A percentile compares a stretch with the other conserved stretches of the same genome.
These are phyloP conservation scores for Gisinianus flammeolus DNA, from an alignment of 2,888 invertebrate genomes.

Conservation along the genomic window DNA sequence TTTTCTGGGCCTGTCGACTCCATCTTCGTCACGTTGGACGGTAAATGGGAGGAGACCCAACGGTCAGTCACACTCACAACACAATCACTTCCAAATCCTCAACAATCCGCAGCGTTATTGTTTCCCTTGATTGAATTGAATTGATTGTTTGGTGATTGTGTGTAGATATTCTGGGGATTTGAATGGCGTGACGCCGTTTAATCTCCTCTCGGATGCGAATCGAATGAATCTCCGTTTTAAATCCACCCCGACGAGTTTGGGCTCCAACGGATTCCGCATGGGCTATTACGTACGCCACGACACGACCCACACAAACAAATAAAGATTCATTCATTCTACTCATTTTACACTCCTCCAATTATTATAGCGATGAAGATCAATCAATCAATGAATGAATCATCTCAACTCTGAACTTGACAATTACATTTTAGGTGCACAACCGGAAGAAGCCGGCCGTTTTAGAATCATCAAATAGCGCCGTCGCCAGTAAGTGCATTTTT, in stretches of 20 bases:
- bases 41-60: constrained; percentile 13
- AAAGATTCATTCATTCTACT: too few relatives aligned
- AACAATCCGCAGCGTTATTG: too few relatives aligned
- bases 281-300: not conserved
- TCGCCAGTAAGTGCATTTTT: not conserved
- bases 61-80: not conserved
- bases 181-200: constrained; percentile 19
- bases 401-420: too few relatives aligned
- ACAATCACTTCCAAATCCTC: not conserved
- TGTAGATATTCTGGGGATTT: constrained; percentile 19
- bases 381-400: too few relatives aligned
- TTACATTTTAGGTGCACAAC: not conserved
- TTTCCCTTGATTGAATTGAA: too few relatives aligned
- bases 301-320: too few relatives aligned
- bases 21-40: constrained; percentile 11
- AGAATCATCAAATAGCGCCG: not conserved
- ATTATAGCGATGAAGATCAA: too few relatives aligned
- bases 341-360: too few relatives aligned
- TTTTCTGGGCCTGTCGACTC: not conserved
- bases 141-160: too few relatives aligned
- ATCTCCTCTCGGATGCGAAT: constrained; percentile 4
- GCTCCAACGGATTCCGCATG: constrained; percentile 10
- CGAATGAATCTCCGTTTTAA: constrained; percentile 9
- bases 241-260: not conserved
- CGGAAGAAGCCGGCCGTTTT: not conserved